Evolutionary conservation across 2,888 invertebrate species (phyloP), one percentile per base, ranked within the genome.

Genomic region (Aphidius colemani): DNA sequence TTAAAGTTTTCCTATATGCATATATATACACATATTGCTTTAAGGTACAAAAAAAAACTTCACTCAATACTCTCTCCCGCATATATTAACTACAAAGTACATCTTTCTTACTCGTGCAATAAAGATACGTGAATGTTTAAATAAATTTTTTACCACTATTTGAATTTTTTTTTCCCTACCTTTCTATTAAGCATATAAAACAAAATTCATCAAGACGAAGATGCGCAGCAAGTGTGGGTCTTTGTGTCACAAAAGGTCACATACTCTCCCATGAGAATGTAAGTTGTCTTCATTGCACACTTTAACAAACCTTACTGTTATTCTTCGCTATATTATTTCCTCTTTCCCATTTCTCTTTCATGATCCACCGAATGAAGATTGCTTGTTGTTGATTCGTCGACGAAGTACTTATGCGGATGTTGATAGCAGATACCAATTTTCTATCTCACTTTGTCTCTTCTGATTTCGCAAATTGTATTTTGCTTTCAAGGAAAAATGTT

Each of bases 231-330:
- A 70, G 75, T 80, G 79, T 81, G 82, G 81, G 82, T 82, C 82
- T 81, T 75, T 81, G 81, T 81, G 82, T 81, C 82, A 82, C 72
- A 72, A 57, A 75, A 78, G 81, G 81, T 82, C 81, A 76, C 74
- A 76, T 76, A 74, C 72, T 76, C 67, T 61, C 66, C 62, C 64
- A 59, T 59, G 66, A 58, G 66, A 61, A 58, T 58, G 59, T 45
- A 50, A 51, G 30, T 59, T 48, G 49, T 65, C 68, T 65, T 67
- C 60, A 63, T 57, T 65, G 13, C 30, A n/a, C 39, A 43, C 9
- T 18, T 11, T 63, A 58, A 53, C 63, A 65, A 62, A 63, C 62
- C 66, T 53, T 53, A 13, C 51, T 49, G 40, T 46, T 61, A 45
- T 61, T 11, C 39, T 57, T 50, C 7, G 46, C 57, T 30, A 46